phyloP scores from a whole-genome alignment of 1,140 invertebrate species.

The Mizuhopecten yessoensis region DNA sequence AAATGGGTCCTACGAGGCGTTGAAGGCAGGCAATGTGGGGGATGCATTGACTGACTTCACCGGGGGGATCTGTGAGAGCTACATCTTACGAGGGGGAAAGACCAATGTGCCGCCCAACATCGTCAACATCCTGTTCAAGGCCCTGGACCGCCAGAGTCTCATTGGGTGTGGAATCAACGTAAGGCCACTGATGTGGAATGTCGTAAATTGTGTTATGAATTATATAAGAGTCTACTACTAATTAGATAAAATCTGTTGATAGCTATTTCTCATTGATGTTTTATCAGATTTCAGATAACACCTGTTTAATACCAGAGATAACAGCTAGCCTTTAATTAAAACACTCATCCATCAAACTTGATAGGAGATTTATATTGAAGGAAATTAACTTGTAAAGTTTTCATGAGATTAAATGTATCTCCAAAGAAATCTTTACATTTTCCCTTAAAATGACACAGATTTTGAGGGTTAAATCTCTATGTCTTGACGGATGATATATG shows the following conservation, averaged over 20 bases:
- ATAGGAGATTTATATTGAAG: not conserved
- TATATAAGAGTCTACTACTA: not conserved
- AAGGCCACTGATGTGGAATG: conserved; percentile 55
- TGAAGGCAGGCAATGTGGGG: conserved; percentile 75
- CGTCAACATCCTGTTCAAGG: conserved; percentile 79
- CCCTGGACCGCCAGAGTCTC: conserved; percentile 75
- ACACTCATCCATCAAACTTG: not conserved
- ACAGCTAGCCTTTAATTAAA: not conserved
- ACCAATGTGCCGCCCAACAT: conserved; percentile 74
- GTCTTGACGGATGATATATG: no score
- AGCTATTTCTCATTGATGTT: not conserved
- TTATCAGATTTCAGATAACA: not conserved
- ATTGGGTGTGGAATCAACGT: conserved; percentile 79
- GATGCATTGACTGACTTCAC: conserved; percentile 78
- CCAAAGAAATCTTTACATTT: no score
- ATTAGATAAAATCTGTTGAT: not conserved
- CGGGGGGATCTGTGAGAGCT: conserved; percentile 77
- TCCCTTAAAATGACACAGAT: no score
- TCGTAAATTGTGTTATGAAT: not conserved
- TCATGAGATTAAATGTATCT: no score
- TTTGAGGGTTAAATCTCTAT: no score
- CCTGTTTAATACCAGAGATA: not conserved
- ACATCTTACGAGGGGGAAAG: conserved; percentile 68
- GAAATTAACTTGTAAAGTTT: no score
- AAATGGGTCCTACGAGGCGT: conserved; percentile 79